These are phyloP conservation scores for Calameuta idolon DNA, from an alignment of 2,888 invertebrate genomes.

Conservation along the genomic window DNA sequence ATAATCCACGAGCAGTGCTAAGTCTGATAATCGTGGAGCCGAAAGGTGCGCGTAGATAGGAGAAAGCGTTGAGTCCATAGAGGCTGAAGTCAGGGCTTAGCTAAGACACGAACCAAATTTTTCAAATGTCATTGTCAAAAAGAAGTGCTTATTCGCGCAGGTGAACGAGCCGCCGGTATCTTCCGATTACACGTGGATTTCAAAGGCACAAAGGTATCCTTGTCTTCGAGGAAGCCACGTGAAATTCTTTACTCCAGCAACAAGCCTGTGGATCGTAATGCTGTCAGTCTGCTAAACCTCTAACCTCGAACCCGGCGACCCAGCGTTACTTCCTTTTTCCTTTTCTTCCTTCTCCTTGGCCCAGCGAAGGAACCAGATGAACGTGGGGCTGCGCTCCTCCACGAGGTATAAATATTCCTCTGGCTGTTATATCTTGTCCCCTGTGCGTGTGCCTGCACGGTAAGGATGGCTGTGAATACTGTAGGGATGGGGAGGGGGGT, in stretches of 20 bases:
- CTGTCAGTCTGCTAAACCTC: not conserved
- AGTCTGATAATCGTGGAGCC: not conserved
- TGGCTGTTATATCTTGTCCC: not conserved
- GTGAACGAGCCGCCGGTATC: not conserved
- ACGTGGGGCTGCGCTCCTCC: not conserved
- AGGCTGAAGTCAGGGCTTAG: not conserved
- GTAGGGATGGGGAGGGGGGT: not conserved
- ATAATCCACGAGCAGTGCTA: too few species aligned
- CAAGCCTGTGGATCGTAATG: not conserved
- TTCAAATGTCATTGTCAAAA: not conserved
- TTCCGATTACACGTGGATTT: not conserved
- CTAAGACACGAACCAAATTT: not conserved
- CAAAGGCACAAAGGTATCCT: not conserved
- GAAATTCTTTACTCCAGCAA: not conserved
- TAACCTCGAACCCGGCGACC: not conserved
- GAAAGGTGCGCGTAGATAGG: not conserved
- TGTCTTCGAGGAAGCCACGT: not conserved
- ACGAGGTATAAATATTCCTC: not conserved
- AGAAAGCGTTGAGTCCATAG: not conserved
- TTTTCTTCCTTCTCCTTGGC: not conserved
- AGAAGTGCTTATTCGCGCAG: not conserved
- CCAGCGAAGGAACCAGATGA: not conserved
- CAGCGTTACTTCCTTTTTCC: not conserved
- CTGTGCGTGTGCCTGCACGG: not conserved
- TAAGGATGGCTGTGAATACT: not conserved